A percentile compares a stretch with the other conserved stretches of the same genome.
Conservation (phyloP, 2,888 invertebrate genomes). For the Glaucopsyche alexis region DNA sequence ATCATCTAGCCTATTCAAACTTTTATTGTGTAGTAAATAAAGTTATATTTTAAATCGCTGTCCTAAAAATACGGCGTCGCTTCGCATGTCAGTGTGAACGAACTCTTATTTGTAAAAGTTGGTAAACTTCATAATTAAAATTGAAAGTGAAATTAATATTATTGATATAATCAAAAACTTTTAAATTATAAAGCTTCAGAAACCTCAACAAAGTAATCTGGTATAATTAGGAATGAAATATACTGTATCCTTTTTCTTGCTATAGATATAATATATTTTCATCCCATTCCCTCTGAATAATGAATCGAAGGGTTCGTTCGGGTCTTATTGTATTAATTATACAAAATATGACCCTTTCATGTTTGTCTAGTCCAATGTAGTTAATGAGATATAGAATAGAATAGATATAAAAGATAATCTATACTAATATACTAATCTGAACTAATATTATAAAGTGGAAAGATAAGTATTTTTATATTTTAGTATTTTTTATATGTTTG, state of each 20-base stretch:
- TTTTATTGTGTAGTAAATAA: too few relatives aligned
- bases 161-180: conserved; percentile 1
- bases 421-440: too few relatives aligned
- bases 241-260: neutral
- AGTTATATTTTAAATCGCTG: too few relatives aligned
- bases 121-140: neutral
- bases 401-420: neutral
- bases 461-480: too few relatives aligned
- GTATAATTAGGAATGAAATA: conserved; percentile 7
- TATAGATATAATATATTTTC: neutral
- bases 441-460: too few relatives aligned
- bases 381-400: neutral
- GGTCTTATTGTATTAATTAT: conserved; percentile 14
- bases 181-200: conserved; percentile 1
- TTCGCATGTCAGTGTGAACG: too few relatives aligned
- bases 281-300: neutral
- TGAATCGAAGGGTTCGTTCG: conserved; percentile 10
- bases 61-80: too few relatives aligned
- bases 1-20: too few relatives aligned
- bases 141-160: neutral
- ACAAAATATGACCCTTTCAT: conserved; percentile 8
- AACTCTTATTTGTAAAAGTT: neutral
- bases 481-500: too few relatives aligned
- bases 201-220: neutral
- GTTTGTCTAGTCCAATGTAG: neutral